Evolutionary conservation across 2,797 vertebrate genomes (phyloP), one percentile per base, ranked within the genome.

Genomic region (Hippocampus kuda): DNA sequence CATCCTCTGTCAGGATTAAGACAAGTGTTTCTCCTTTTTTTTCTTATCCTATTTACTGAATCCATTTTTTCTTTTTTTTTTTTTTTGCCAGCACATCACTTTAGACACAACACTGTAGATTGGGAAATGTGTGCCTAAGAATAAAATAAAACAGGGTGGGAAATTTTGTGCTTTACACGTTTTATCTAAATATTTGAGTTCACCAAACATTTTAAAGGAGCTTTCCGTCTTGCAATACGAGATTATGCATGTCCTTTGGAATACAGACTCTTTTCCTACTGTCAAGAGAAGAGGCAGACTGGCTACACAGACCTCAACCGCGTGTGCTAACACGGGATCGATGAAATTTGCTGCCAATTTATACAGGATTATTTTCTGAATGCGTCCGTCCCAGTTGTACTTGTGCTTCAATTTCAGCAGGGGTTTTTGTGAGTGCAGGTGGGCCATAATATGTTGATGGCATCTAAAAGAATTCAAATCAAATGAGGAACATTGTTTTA

Each of bases 51-150:
- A 81, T 85, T 61, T 83, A 83, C 73, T 81, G 87, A 91, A 82
- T 89, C 77, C 81, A 87, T 85, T 81, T 67, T 77, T 88, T 51
- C 0, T 6, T 87, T 88, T 68, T 89, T 90, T 79, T 80, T 78
- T 81, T 88, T 85, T 88, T 82, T 89, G 88, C 89, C 94, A 96
- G 96, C 94, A 97, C 94, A 94, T 94, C 89, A 93, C 91, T 92
- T 65, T 95, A 95, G 94, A 98, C 97, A 99, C 95, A 93, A 96
- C 95, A 97, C 97, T 98, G 97, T 99, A 98, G 97, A 99, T 76
- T 88, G 88, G 84, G 91, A 92, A 91, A 92, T 87, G 90, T 87
- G 92, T 93, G 88, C 93, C 93, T 93, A 87, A 88, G 87, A 91
- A 84, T 89, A 90, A 86, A 89, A 38, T 38, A 86, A 83, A 84